Base-by-base conservation (phyloP, 2,888 invertebrate species). In the Ectemnius lituratus region DNA sequence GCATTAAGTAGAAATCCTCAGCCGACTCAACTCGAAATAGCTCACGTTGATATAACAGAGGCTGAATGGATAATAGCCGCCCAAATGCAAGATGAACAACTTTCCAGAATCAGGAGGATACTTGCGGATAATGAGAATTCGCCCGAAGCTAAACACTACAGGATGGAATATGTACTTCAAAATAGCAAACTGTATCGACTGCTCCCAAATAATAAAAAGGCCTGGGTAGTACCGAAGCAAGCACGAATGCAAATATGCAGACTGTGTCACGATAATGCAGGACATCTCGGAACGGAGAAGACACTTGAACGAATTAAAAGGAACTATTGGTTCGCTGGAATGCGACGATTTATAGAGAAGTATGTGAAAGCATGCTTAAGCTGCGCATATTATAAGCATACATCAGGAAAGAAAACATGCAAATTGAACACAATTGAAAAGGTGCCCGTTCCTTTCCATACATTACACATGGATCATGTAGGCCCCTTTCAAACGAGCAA, bases 391-490 rank as follows among this genome's bases (percentile, higher is more conserved):
- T 37, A 37, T 4, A 37, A 37, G 37, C 8, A 37, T 4, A 37
- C 4, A 4, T 4, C 37, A 37, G 37, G 37, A 0, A 37, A 37
- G 37, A 20, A 20, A 20, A 37, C 8, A 8, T 37, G 37, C 4
- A 37, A 37, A 37, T 8, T 37, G 4, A 37, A 37, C 37, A 1
- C 37, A 8, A 45, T 37, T 8, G 46, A 61, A 13, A 61, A 61
- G 6, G 20, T 61, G 2, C 47, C 61, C 2, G 16, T 61, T 1
- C 65, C 70, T 4, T 70, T 70, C 16, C 61, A 60, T 13, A 70
- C 65, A 2, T 0, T 62, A 1, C 65, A 65, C n/a, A n/a, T 70
- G 2, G 70, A 70, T 8, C 61, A 65, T 28, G 61, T 70, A 3
- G 65, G 57, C 2, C 61, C 65, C 0, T 65, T 70, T 3, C 28